phyloP scores from a whole-genome alignment of 64 coral and sea anemone genomes.

The Actinia tenebrosa region DNA sequence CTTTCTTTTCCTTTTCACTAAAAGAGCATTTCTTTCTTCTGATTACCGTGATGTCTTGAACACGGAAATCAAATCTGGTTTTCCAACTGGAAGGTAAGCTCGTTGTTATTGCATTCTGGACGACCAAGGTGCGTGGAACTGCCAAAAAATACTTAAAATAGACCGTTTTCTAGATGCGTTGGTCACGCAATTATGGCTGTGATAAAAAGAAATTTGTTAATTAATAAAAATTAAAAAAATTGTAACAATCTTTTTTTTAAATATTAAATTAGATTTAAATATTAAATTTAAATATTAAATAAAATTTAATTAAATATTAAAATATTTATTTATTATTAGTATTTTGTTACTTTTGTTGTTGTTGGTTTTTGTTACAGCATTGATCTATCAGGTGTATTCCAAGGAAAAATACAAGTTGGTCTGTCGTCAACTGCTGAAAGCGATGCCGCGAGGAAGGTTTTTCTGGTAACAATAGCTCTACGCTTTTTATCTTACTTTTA shows the following conservation, averaged over 20 bases:
- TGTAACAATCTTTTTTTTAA: no score
- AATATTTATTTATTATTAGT: no score
- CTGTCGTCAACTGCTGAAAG: conserved; percentile 79
- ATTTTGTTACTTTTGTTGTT: not conserved
- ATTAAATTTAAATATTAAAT: no score
- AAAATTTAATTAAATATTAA: no score
- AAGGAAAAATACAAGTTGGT: conserved; percentile 95
- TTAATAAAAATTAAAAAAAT: no score
- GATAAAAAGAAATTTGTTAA: no score
- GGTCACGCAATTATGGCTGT: no score
- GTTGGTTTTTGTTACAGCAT: conserved; percentile 35
- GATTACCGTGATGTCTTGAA: conserved; percentile 86
- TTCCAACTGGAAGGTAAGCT: conserved; percentile 87
- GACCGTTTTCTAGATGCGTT: no score
- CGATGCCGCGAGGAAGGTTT: conserved; percentile 76
- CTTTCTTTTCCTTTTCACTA: not conserved
- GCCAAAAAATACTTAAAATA: no score
- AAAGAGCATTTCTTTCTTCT: conserved; percentile 69
- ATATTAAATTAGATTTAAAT: no score
- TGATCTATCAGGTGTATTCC: conserved; percentile 85
- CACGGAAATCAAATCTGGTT: conserved; percentile 75
- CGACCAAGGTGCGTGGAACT: no score
- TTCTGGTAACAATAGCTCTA: conserved; percentile 54
- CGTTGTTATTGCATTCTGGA: not conserved
- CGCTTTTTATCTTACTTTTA: not conserved